Base-by-base conservation (phyloP, 2,113 vertebrate species). In the Corapipo altera region DNA sequence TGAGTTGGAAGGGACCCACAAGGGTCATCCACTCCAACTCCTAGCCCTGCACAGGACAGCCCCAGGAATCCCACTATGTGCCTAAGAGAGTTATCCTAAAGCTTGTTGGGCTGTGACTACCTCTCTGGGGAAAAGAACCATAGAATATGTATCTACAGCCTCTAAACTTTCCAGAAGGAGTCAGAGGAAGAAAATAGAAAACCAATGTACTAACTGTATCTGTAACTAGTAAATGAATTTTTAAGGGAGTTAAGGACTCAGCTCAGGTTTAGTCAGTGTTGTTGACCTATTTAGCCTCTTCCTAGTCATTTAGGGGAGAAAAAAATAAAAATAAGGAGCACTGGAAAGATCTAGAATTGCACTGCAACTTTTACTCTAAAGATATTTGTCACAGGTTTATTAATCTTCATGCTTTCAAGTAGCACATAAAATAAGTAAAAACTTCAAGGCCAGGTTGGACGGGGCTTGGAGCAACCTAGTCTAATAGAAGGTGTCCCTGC, bases 21-120 rank as follows among this genome's bases (percentile, higher is more conserved):
- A 17, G 32, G 37, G 16, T 33, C 8, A 5, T 16, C 0, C 0
- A 30, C 8, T 27, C 54, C 19, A 59, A 0, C 5, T 44, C 33
- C 39, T 21, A 30, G 13, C 8, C 12, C 20, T 39, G 33, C 12
- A 26, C 13, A 26, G 28, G 28, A 54, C 39, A 48, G 16, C 23
- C 24, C 5, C 28, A 12, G 20, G 11, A 61, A 15, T 15, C 23
- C 39, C 30, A 15, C 20, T 8, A 6, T 3, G 9, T 30, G 24
- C n/a, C n/a, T 54, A 39, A 48, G 46, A 35, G 5, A 48, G 7
- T 15, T 54, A 16, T 52, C 54, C 46, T 26, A 54, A 18, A 41
- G 12, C 15, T 39, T 54, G 19, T 41, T 61, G 23, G 23, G 5
- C 39, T 59, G 10, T 46, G 61, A 18, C 6, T 5, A 5, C 16